These are phyloP conservation scores for Numenius arquata DNA, from an alignment of 2,113 vertebrate genomes.

Conservation along the genomic window DNA sequence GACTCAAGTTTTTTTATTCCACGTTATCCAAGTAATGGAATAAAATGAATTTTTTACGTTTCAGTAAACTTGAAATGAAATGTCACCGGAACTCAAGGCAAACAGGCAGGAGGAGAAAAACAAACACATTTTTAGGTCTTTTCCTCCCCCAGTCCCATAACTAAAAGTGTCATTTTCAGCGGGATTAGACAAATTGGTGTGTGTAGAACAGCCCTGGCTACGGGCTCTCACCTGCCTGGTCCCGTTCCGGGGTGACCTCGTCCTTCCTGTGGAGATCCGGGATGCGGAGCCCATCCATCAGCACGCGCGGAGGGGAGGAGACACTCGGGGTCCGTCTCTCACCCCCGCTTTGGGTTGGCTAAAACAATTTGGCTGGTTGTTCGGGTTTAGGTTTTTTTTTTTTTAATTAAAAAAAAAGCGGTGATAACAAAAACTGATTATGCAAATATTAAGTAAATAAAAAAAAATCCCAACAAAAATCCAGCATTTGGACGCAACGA, in stretches of 20 bases:
- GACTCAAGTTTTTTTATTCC: background rate
- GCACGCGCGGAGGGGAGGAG: background rate
- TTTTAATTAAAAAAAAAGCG: background rate
- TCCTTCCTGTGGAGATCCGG: rapidly evolving
- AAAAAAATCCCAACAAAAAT: background rate
- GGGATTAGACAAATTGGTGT: rapidly evolving
- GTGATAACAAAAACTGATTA: background rate
- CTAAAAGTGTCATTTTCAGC: background rate
- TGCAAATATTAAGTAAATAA: background rate
- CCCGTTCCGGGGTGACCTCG: background rate
- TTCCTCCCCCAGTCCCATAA: background rate
- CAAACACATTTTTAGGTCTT: background rate
- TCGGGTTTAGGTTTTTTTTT: background rate
- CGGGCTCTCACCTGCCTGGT: background rate
- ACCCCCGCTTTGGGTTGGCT: background rate
- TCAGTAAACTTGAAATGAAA: background rate
- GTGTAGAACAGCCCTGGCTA: background rate
- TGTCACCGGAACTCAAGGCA: background rate
- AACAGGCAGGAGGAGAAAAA: background rate
- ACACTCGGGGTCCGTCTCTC: background rate
- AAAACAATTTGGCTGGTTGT: background rate
- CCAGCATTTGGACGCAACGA: background rate
- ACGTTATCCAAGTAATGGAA: background rate
- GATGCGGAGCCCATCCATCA: background rate
- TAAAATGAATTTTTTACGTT: background rate